Percentiles rank a stretch among this genome's conserved stretches.
These are phyloP conservation scores for Carapus acus DNA, from an alignment of 2,797 vertebrate genomes.

Conservation along the genomic window DNA sequence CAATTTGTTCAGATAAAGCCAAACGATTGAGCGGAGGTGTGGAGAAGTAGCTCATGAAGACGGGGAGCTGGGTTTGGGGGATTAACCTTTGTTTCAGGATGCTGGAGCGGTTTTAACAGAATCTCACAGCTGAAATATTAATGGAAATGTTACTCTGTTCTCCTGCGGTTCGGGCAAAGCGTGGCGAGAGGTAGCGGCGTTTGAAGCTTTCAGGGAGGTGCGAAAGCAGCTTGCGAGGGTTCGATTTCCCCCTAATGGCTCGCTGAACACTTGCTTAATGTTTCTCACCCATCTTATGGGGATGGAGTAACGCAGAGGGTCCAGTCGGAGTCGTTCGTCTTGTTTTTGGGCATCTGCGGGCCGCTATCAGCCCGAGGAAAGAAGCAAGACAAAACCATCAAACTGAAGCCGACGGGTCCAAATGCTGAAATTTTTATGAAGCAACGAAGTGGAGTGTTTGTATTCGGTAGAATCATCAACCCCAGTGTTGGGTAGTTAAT, in stretches of 20 bases:
- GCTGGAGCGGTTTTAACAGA: too few relatives aligned
- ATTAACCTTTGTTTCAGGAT: too few relatives aligned
- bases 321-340: not conserved
- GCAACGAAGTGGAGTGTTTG: too few relatives aligned
- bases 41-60: too few relatives aligned
- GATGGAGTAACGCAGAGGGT: not conserved
- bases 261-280: not conserved
- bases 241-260: too few relatives aligned
- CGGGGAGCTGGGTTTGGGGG: too few relatives aligned
- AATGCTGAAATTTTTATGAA: not conserved
- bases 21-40: constrained; percentile 50
- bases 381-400: not conserved
- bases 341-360: not conserved
- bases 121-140: too few relatives aligned
- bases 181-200: too few relatives aligned
- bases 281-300: not conserved
- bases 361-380: not conserved
- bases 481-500: not conserved
- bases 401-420: not conserved
- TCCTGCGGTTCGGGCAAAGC: too few relatives aligned
- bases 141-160: too few relatives aligned
- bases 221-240: too few relatives aligned
- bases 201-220: too few relatives aligned
- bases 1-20: constrained; percentile 55
- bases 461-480: not conserved